Conservation (phyloP, 2,113 vertebrate genomes). For the Austrofundulus limnaeus region DNA sequence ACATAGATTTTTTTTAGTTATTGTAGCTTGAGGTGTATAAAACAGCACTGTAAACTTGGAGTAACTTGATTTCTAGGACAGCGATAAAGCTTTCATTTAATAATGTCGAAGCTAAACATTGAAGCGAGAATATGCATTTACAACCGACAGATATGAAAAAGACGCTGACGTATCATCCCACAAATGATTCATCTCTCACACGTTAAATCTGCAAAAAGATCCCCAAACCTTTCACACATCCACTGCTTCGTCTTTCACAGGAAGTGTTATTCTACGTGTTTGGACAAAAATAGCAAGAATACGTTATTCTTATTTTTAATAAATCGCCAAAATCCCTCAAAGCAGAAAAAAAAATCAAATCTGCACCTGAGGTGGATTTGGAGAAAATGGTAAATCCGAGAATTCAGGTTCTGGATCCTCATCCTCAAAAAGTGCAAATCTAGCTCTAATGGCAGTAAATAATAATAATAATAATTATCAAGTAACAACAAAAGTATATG, state of each 20-base stretch:
- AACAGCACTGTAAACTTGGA: conserved; percentile 71
- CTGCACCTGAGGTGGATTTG: conserved; percentile 61
- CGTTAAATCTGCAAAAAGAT: conserved; percentile 53
- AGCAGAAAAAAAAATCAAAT: conserved; percentile 27
- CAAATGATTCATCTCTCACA: conserved; percentile 50
- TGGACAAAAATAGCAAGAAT: conserved; percentile 34
- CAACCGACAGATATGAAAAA: conserved; percentile 63
- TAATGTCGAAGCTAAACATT: conserved; percentile 59
- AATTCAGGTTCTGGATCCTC: conserved; percentile 58
- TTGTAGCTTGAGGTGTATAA: conserved; percentile 67
- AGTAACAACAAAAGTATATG: conserved; percentile 70
- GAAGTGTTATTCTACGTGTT: conserved; percentile 28
- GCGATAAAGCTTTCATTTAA: conserved; percentile 64
- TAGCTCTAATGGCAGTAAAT: conserved; percentile 73
- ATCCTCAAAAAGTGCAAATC: conserved; percentile 76
- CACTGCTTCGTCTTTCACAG: conserved; percentile 16
- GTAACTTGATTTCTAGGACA: conserved; percentile 64
- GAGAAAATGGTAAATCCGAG: conserved; percentile 51
- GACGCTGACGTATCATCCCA: conserved; percentile 52
- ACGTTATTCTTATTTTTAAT: conserved; percentile 31
- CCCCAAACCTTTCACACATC: conserved; percentile 42
- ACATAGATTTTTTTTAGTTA: conserved; percentile 57
- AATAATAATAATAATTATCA: conserved; percentile 50
- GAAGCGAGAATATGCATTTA: conserved; percentile 63
- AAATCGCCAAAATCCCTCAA: conserved; percentile 53